A percentile compares a stretch with the other conserved stretches of the same genome.
phyloP scores from a whole-genome alignment of 2,797 vertebrate genomes.

The Hippocampus kuda region DNA sequence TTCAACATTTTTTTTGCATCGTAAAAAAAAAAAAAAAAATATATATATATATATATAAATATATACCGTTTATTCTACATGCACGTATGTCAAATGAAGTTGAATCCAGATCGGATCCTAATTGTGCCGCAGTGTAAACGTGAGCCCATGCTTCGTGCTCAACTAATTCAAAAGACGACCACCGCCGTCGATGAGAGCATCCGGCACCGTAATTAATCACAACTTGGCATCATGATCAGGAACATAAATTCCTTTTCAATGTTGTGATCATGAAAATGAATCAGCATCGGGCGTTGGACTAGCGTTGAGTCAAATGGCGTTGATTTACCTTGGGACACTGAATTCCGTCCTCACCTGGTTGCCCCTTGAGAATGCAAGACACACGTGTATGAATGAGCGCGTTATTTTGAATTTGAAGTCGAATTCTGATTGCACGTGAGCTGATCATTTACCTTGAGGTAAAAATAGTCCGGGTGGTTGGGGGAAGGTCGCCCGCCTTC shows the following conservation, averaged over 20 bases:
- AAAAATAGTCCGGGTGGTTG: conserved; percentile 55
- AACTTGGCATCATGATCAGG: no score
- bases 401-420: background rate
- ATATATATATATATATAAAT: background rate
- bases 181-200: no score
- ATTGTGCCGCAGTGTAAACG: background rate
- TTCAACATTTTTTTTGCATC: no score
- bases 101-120: background rate
- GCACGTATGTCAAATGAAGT: background rate
- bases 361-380: conserved; percentile 55
- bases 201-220: no score
- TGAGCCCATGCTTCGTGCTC: no score
- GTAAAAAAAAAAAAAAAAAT: no score
- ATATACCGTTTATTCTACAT: background rate
- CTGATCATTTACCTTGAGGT: conserved; percentile 57
- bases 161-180: no score
- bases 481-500: conserved; percentile 45
- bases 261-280: no score
- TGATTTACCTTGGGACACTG: conserved; percentile 69
- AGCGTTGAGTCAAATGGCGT: background rate
- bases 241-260: no score
- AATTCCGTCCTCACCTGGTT: conserved; percentile 65
- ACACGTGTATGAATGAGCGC: background rate
- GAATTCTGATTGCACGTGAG: background rate
- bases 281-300: background rate